Evolutionary conservation across 2,113 vertebrate species (phyloP), one percentile per base, ranked within the genome.

Genomic region (Canis aureus): DNA sequence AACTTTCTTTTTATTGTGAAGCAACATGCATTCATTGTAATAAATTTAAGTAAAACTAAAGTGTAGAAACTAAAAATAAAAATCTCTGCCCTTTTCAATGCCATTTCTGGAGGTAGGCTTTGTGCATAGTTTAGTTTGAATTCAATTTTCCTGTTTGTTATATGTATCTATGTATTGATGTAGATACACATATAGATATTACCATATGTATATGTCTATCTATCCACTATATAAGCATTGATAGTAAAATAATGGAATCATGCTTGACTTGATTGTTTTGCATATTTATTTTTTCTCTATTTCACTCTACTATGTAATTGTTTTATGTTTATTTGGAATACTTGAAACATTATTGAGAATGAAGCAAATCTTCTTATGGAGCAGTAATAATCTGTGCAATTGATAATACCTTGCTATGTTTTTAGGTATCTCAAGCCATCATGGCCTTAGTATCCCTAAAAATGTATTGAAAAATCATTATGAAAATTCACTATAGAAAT

Each of bases 301-400:
- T 74, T 87, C 23, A 51, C 19, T 53, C 5, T 71, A 25, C 55
- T 25, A 20, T 53, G 19, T 69, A 3, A 64, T 32, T 74, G 8
- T 78, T 84, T 73, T 82, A 60, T 81, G 11, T 85, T 94, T 93
- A 96, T 96, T 97, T 98, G 97, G 92, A 98, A 97, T 86, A 96
- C 57, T 82, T 98, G 94, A 97, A 96, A 97, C 93, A 98, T 97
- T 97, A 98, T 96, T 98, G 94, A 97, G 81, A 98, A 98, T 97
- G 91, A 98, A 98, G 49, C 20, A 97, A 97, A 97, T 97, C 93
- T 97, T 95, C 74, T 97, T 97, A 81, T 97, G 90, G 84, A 98
- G 95, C 67, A 96, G 98, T 98, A 98, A 96, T 96, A 97, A 91
- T 98, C 90, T 67, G 82, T 98, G 87, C 74, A 97, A 53, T 90